Percentiles rank a stretch among this genome's conserved stretches.
phyloP scores from a whole-genome alignment of 2,797 vertebrate species.

The Lithobates sylvaticus region DNA sequence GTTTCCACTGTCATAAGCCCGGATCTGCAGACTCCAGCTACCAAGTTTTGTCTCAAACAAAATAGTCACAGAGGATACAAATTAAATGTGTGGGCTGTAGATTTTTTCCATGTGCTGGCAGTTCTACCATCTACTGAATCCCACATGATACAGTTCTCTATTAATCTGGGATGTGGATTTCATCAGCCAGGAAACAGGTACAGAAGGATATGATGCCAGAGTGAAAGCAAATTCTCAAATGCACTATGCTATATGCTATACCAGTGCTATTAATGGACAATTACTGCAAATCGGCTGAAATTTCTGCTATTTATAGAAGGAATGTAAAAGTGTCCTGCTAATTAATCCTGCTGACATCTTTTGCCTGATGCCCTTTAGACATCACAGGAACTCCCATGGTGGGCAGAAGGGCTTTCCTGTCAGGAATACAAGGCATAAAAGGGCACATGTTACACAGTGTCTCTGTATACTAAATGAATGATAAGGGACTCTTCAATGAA shows the following conservation, averaged over 20 bases:
- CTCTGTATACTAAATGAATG: neutral
- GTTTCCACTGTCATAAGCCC: slow-evolving; percentile 90
- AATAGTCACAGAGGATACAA: slow-evolving; percentile 85
- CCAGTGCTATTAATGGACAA: neutral
- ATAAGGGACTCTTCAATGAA: neutral
- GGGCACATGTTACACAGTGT: neutral
- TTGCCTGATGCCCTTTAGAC: slow-evolving; percentile 34
- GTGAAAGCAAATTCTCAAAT: neutral
- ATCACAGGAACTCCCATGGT: slow-evolving; percentile 24
- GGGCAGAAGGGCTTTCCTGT: slow-evolving; percentile 35
- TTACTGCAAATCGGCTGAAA: neutral
- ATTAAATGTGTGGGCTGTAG: slow-evolving; percentile 92
- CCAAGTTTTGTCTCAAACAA: slow-evolving; percentile 95
- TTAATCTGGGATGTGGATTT: slow-evolving; percentile 97
- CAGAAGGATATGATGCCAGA: neutral
- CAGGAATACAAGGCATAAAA: slow-evolving; percentile 3
- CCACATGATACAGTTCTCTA: slow-evolving; percentile 96
- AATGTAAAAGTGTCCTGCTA: neutral
- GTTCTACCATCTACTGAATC: slow-evolving; percentile 88
- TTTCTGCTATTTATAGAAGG: slow-evolving; percentile 4
- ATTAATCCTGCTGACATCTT: slow-evolving; percentile 17
- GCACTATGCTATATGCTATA: neutral
- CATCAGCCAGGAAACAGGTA: slow-evolving; percentile 97
- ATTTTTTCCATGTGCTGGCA: slow-evolving; percentile 94
- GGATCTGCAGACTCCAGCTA: slow-evolving; percentile 89